These are phyloP conservation scores for Molothrus ater DNA, from an alignment of 2,797 vertebrate genomes.

Conservation along the genomic window DNA sequence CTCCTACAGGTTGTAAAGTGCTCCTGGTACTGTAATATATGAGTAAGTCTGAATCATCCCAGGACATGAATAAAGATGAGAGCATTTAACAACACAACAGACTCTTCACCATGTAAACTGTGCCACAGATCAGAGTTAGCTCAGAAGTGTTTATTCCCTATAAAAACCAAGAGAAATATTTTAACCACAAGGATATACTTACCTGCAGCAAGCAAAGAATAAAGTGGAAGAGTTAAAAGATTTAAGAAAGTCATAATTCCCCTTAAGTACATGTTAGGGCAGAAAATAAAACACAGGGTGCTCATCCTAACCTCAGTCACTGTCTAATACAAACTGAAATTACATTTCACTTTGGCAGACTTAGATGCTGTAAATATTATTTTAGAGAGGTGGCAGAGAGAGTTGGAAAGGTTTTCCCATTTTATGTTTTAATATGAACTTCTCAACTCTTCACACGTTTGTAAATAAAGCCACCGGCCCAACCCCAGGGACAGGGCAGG, in stretches of 20 bases:
- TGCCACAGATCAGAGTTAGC: neutral
- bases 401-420: neutral
- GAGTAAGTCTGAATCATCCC: neutral
- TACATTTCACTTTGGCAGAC: neutral
- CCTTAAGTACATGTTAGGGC: neutral
- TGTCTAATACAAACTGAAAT: neutral
- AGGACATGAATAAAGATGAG: slow-evolving; percentile 35
- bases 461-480: neutral
- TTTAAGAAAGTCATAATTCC: neutral
- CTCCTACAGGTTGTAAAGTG: neutral
- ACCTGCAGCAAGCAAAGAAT: neutral
- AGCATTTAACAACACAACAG: neutral
- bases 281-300: neutral
- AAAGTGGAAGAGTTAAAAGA: neutral
- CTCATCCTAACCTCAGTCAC: neutral
- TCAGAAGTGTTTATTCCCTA: neutral
- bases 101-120: neutral
- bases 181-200: neutral
- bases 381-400: neutral
- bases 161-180: neutral
- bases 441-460: neutral
- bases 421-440: neutral
- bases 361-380: neutral
- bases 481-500: neutral
- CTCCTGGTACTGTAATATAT: neutral